A percentile compares a stretch with the other conserved stretches of the same genome.
Conservation (phyloP, 2,113 vertebrate species). For the Sylvia atricapilla region DNA sequence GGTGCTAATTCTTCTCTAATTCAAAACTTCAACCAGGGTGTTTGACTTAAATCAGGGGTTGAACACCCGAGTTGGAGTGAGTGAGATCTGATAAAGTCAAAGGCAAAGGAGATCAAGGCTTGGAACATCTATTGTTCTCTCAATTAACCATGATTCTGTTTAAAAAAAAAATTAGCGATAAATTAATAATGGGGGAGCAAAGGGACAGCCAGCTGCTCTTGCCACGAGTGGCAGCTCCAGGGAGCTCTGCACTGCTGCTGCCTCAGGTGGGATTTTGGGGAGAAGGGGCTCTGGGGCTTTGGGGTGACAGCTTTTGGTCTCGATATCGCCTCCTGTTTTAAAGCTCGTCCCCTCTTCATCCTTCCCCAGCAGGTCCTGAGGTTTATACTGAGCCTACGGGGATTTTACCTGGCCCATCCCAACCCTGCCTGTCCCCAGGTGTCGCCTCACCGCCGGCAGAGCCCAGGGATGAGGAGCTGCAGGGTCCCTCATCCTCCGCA, state of each 20-base stretch:
- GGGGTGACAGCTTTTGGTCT: accelerated
- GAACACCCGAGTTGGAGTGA: not conserved
- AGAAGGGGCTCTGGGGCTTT: not conserved
- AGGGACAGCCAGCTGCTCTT: slow-evolving; percentile 57
- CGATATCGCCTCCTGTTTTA: accelerated
- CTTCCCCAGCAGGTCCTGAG: not conserved
- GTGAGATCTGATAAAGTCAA: not conserved
- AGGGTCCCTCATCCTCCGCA: not conserved
- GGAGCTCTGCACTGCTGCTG: not conserved
- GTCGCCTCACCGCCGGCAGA: accelerated
- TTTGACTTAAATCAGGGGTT: not conserved
- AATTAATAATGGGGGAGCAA: slow-evolving; percentile 64
- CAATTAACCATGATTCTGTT: slow-evolving; percentile 44
- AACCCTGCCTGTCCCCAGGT: not conserved
- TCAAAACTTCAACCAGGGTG: not conserved
- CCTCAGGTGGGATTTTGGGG: not conserved
- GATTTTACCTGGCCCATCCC: not conserved
- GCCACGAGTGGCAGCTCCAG: slow-evolving; percentile 34
- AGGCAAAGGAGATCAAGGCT: not conserved
- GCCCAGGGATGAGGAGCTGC: no score
- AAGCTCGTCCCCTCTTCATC: not conserved
- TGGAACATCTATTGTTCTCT: slow-evolving; percentile 16
- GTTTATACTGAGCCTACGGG: accelerated
- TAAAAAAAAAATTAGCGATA: slow-evolving; percentile 48
- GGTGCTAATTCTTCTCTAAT: slow-evolving; percentile 8